Conservation (phyloP, 2,113 vertebrate species). For the Lasiurus cinereus region DNA sequence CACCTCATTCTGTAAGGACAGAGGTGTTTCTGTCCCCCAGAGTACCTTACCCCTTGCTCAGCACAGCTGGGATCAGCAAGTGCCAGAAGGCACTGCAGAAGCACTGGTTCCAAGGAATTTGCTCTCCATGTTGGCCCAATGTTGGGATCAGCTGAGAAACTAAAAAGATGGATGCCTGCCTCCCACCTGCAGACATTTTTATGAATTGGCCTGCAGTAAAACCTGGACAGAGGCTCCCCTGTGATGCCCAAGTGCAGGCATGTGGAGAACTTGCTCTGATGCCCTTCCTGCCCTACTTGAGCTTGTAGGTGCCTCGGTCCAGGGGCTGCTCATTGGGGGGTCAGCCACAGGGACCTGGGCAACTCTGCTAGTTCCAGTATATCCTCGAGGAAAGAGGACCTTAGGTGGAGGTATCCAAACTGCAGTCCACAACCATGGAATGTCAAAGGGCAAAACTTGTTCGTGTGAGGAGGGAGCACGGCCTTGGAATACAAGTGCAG, state of each 20-base stretch:
- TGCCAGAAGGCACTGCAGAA: neutral
- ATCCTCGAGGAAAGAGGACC: neutral
- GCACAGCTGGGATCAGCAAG: neutral
- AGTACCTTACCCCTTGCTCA: neutral
- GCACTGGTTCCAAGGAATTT: neutral
- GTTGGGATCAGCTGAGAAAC: neutral
- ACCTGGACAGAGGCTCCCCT: fast-evolving
- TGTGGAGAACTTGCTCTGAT: neutral
- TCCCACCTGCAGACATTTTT: neutral
- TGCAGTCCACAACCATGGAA: neutral
- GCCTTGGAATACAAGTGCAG: neutral
- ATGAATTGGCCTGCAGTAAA: neutral
- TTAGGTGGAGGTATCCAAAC: neutral
- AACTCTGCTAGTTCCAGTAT: neutral
- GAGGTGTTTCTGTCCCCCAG: fast-evolving
- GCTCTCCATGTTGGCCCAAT: neutral
- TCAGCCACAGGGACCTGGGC: no score
- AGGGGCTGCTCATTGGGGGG: fast-evolving
- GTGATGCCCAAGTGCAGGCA: neutral
- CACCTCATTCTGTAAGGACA: neutral
- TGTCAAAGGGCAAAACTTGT: neutral
- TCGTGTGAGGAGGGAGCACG: fast-evolving
- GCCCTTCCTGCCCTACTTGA: neutral
- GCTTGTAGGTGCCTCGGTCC: neutral
- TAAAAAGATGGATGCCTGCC: neutral